Evolutionary conservation across 2,888 invertebrate genomes (phyloP), one percentile per base, ranked within the genome.

Genomic region (Hypena proboscidalis): DNA sequence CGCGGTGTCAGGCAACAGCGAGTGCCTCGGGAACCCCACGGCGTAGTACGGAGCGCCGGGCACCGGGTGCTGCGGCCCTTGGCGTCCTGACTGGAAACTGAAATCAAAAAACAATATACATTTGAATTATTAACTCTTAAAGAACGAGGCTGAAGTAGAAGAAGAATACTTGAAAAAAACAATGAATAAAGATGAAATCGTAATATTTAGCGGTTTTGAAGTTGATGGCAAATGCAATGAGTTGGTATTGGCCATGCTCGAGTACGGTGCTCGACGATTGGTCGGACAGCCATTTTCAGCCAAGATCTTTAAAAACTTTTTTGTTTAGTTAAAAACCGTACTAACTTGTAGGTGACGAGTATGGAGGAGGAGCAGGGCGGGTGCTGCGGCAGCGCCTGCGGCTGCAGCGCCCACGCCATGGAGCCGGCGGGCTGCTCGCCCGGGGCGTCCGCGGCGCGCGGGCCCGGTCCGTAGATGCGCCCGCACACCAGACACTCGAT

Each of bases 401-500:
- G 97, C 85, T 97, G 97, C 78, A 95, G 96, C 36, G 23, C 96
- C 96, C 64, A 92, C 90, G 49, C 43, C 49, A 49, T 44, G 36
- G 19, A 21, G 36, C 49, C 49, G 17, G 33, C 8, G 50, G 37
- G 62, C 92, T 90, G 58, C 57, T 95, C 70, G 95, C 96, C n/a
- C n/a, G n/a, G n/a, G n/a, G n/a, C 76, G 95, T 71, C 94, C 96
- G 76, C 95, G 95, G 92, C 43, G 31, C 65, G 94, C 59, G 40
- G 77, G 29, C 56, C 29, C 46, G 58, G 15, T 0, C 97, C 97
- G 80, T 97, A 97, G 63, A 95, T 94, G 65, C 94, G 94, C 52
- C 97, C 96, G 83, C 97, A 97, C 13, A 96, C 95, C 2, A 96
- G 95, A 78, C 98, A 98, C 80, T 96, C 96, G 65, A 97, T 94